These are phyloP conservation scores for Drosophila ogumai DNA, from an alignment of 1,140 invertebrate species.

Conservation along the genomic window DNA sequence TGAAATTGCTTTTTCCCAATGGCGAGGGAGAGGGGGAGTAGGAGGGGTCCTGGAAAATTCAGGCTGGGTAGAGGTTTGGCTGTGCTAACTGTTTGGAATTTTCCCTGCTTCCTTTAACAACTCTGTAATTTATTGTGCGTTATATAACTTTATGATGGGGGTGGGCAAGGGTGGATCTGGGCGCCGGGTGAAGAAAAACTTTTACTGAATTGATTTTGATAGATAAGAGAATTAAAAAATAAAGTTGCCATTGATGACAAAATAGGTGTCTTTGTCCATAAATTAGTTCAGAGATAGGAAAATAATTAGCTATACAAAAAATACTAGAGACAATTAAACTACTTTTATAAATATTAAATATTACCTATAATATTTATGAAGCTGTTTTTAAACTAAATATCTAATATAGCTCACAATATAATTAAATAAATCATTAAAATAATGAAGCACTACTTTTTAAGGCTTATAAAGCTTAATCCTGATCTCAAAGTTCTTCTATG, in stretches of 20 bases:
- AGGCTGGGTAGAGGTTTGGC: conserved; percentile 7
- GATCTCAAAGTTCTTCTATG: background rate
- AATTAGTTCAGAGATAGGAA: background rate
- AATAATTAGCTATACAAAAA: background rate
- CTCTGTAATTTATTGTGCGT: conserved; percentile 82
- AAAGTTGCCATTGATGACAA: conserved; percentile 25
- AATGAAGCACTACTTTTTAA: no score
- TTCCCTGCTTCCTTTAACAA: conserved; percentile 58
- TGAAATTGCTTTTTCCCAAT: conserved; percentile 73
- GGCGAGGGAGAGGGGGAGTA: background rate
- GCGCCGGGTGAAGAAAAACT: conserved; percentile 19
- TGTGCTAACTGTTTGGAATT: conserved; percentile 59
- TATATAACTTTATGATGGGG: conserved; percentile 79
- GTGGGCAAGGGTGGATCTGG: conserved; percentile 39
- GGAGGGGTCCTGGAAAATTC: conserved; percentile 3
- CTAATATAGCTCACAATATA: no score
- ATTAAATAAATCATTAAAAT: no score
- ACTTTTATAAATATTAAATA: no score
- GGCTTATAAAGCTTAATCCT: background rate
- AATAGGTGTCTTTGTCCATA: background rate
- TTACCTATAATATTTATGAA: background rate
- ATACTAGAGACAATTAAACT: no score
- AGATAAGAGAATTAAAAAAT: conserved; percentile 45
- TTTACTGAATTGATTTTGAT: conserved; percentile 60
- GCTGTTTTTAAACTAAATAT: no score